phyloP scores from a whole-genome alignment of 2,797 vertebrate species.

The Pantherophis alleghaniensis region DNA sequence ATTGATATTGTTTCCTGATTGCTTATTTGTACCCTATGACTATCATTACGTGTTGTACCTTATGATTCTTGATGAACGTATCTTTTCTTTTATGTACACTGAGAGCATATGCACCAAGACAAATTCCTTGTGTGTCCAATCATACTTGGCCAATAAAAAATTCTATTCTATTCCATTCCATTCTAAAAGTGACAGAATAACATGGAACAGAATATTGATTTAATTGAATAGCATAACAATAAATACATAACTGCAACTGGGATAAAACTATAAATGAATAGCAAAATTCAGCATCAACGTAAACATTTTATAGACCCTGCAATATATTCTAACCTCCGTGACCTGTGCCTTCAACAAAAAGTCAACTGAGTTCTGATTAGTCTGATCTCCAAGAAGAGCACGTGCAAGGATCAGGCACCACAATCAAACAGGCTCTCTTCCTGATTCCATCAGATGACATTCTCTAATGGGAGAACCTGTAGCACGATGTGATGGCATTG shows the following conservation, averaged over 20 bases:
- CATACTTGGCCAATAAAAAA: too few species aligned
- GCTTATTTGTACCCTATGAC: too few species aligned
- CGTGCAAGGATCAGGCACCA: background rate
- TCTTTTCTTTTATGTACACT: too few species aligned
- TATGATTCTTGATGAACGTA: too few species aligned
- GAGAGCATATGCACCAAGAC: too few species aligned
- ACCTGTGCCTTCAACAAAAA: background rate
- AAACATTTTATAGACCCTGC: background rate
- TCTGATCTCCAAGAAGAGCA: background rate
- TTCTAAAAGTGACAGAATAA: background rate
- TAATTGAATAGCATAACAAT: background rate
- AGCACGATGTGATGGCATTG: background rate
- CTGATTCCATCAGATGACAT: background rate
- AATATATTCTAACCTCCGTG: background rate
- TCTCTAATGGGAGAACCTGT: background rate
- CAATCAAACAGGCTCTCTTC: background rate
- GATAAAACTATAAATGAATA: background rate
- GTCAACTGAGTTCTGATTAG: background rate
- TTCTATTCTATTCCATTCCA: too few species aligned
- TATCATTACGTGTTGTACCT: too few species aligned
- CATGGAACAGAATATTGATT: background rate
- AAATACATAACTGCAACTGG: background rate
- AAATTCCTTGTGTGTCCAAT: too few species aligned
- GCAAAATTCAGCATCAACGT: background rate
- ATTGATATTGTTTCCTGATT: too few species aligned